Evolutionary conservation across 2,113 vertebrate species (phyloP).

Genomic region (Montifringilla adamsi): DNA sequence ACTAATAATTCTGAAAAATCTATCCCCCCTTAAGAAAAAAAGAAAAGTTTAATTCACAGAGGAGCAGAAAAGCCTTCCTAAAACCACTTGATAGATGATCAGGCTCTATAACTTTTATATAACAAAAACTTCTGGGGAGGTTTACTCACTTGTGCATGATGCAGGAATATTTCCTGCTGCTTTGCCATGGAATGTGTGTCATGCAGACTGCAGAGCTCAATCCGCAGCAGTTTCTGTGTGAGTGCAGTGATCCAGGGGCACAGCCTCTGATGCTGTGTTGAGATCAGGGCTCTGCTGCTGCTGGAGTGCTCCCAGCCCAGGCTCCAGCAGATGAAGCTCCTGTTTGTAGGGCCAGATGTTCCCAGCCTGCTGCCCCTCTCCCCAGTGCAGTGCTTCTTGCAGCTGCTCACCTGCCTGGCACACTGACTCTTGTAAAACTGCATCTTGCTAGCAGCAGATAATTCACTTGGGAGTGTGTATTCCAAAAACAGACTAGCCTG

Average conservation of each 20-base stretch:
- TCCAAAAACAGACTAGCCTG: not conserved
- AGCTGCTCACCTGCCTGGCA: not conserved
- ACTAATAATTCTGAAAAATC: not conserved
- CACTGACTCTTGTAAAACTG: not conserved
- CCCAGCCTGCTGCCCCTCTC: not conserved
- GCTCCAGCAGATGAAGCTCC: not conserved
- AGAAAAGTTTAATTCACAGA: not conserved
- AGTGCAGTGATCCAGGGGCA: not conserved
- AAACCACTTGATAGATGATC: not conserved
- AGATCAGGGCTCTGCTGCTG: not conserved
- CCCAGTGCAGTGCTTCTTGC: not conserved
- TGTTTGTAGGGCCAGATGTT: not conserved
- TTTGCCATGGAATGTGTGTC: not conserved
- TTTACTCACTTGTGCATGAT: accelerated
- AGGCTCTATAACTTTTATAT: not conserved
- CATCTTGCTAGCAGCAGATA: not conserved
- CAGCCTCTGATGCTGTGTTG: not conserved
- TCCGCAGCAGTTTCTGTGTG: not conserved
- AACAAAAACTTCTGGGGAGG: not conserved
- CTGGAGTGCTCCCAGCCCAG: not conserved
- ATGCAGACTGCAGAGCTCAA: not conserved
- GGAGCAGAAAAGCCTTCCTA: not conserved
- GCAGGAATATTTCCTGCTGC: not conserved
- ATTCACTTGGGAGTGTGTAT: not conserved
- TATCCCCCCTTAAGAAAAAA: accelerated